Conservation (phyloP, 2,888 invertebrate genomes). For the Euproctis similis region DNA sequence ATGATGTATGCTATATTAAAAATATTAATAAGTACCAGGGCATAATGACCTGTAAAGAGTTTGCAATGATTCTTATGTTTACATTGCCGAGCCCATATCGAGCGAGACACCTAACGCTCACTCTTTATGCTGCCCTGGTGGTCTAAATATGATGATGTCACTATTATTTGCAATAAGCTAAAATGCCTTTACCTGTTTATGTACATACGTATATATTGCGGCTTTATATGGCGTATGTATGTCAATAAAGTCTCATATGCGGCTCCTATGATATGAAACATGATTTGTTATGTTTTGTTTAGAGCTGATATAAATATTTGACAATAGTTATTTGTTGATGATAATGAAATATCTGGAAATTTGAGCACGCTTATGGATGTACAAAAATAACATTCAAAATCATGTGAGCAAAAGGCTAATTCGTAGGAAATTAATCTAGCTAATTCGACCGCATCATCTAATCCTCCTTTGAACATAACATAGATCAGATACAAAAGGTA, state of each 20-base stretch:
- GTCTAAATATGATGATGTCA: constrained; percentile 60
- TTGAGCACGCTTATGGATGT: too few species aligned
- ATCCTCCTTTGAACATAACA: constrained; percentile 41
- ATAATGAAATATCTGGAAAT: too few species aligned
- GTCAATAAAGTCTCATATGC: constrained; percentile 7
- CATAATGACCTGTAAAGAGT: constrained; percentile 34
- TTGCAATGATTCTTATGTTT: constrained; percentile 41
- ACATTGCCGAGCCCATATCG: constrained; percentile 44
- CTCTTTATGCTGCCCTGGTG: constrained; percentile 51
- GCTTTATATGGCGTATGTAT: constrained; percentile 6
- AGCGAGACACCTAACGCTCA: constrained; percentile 39
- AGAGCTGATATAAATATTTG: too few species aligned
- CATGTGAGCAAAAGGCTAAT: too few species aligned
- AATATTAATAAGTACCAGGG: constrained; percentile 27
- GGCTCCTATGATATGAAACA: constrained; percentile 5
- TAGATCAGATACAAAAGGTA: constrained; percentile 43
- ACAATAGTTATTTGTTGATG: too few species aligned
- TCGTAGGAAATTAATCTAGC: constrained; percentile 26
- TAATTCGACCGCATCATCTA: constrained; percentile 46
- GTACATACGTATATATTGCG: too few species aligned
- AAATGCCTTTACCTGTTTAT: constrained; percentile 7
- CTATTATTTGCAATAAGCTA: constrained; percentile 31
- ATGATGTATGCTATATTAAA: too few species aligned
- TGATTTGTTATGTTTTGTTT: constrained; percentile 1
- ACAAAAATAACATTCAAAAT: background rate